Evolutionary conservation across 1,140 invertebrate genomes (phyloP), one percentile per base, ranked within the genome.

Genomic region (Gonioctena quinquepunctata): DNA sequence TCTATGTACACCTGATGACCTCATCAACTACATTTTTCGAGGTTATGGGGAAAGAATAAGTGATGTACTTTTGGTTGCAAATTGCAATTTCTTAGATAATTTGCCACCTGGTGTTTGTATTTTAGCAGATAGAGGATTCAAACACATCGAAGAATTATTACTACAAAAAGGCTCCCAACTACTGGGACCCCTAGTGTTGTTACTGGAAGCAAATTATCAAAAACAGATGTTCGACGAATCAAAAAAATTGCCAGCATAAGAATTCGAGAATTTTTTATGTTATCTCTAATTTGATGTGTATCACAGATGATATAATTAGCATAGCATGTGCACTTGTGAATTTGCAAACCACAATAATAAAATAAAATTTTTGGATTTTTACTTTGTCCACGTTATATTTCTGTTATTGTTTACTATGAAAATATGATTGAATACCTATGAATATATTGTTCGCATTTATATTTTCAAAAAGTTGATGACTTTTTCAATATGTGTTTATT

Each of bases 71-170:
- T 71, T 83, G 50, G 66, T 80, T 19, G 73, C 82, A 75, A 28
- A 77, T 52, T 68, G 76, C 76, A 78, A 72, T 8, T 78, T 76
- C 68, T 73, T 83, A 66, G 27, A 83, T 42, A 54, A 52, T 23
- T 54, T 83, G 54, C 65, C 68, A 61, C n/a, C 59, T 63, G 71
- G 71, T 25, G 25, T 23, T 21, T 25, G 52, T 69, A 68, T 84
- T 18, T 74, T 83, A 70, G 82, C 82, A 21, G 82, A 83, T 62
- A 64, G 76, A 76, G 78, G 82, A 8, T 84, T 83, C 65, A 84
- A 85, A 79, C 72, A 80, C 26, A 79, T 84, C 49, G 72, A 68
- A 25, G 3, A 60, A 52, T 61, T 80, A 49, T 59, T 82, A 23
- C 18, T 42, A 7, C n/a, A 59, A 56, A 77, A 75, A 50, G 69